Evolutionary conservation across 1,140 invertebrate species (phyloP), one percentile per base, ranked within the genome.

Genomic region (Cyclargus thomasi): DNA sequence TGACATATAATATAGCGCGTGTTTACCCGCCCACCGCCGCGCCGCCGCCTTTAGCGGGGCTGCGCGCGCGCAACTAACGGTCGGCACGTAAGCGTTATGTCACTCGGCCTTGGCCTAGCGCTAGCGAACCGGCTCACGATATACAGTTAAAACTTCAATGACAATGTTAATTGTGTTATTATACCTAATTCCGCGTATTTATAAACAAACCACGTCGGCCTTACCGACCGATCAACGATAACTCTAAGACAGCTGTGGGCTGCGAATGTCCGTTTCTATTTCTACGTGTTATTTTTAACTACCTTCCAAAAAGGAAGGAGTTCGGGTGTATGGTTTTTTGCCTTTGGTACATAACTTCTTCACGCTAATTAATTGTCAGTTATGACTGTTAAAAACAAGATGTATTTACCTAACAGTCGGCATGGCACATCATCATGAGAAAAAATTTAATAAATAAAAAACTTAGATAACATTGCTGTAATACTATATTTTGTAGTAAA

Each of bases 61-160:
- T 29, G 29, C 29, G 29, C 29, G 29, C 5, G 71, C 73, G 76
- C 78, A 72, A 66, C 66, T 85, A 85, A 85, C 83, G 83, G 83
- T 72, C 76, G 74, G 75, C 79, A 79, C 81, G 82, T 80, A 86
- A 77, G 74, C 76, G 78, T 88, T 88, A 88, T 86, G 83, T 88
- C 86, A 88, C 80, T 65, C 80, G 85, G 82, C 85, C 85, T 88
- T 88, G 85, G 85, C 85, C 85, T 88, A 85, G 81, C 85, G 82
- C 76, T 74, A 67, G 35, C 47, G 63, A 64, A 64, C 64, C 64
- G 64, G 64, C 64, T 47, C 35, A 35, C 64, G 17, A 57, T 64
- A 64, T 53, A 66, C 64, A 55, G 64, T 65, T 55, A 55, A 65
- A 65, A 65, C 55, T 65, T 65, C 64, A 65, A 55, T 65, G 47